Evolutionary conservation across 2,797 vertebrate species (phyloP), one percentile per base, ranked within the genome.

Genomic region (Pangasius sanitwongsei): DNA sequence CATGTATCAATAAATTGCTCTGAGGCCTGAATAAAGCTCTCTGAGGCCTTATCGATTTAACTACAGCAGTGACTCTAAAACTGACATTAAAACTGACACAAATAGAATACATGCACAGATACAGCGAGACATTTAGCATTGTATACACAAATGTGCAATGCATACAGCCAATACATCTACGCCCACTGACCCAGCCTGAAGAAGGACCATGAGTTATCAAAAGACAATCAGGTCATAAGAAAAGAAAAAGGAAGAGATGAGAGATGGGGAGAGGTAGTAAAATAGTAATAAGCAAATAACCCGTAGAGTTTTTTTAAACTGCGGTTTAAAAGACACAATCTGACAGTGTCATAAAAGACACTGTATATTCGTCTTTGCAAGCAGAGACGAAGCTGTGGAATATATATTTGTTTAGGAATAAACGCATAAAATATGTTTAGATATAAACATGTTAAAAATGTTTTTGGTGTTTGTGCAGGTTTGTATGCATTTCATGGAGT

Each of bases 21-120:
- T 85, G 25, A 44, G 4, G 41, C 41, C 41, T 44, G 41, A 44
- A 44, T 44, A 44, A 69, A 65, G 28, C 28, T 65, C 77, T 89
- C 25, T 82, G 48, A 23, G 11, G 28, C 63, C 70, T 77, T 81
- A 91, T 84, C 61, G 78, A 88, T 88, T 61, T 3, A n/a, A 55
- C 53, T 48, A 31, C 31, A 72, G 57, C 80, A 83, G 87, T 72
- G 57, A 74, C 80, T 83, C 53, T 48, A 28, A 78, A n/a, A 78
- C 1, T 44, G 70, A 48, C 44, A 48, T 48, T 48, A 48, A 48
- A 48, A 48, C 81, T 87, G 82, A 59, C 61, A 80, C 80, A 63
- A 55, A 59, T 61, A 50, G 77, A 77, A 65, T 15, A 83, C 85
- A 81, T 6, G 67, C 16, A 78, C 55, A 88, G n/a, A 44, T 48